Evolutionary conservation across 2,888 invertebrate genomes (phyloP), one percentile per base, ranked within the genome.

Genomic region (Acleris emargana): DNA sequence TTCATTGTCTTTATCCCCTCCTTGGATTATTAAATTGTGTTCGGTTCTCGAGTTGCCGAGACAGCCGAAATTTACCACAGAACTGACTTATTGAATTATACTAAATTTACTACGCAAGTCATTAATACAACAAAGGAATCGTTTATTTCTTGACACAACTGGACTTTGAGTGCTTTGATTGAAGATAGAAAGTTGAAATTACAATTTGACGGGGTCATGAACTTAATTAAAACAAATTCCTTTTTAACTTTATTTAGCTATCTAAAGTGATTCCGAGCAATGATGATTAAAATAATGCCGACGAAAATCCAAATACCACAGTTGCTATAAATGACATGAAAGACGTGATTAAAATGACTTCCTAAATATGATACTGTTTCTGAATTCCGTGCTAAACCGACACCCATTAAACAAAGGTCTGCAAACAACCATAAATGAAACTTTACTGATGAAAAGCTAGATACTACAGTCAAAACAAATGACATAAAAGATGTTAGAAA

Each of bases 1-100:
- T 72, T 73, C 75, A 81, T 83, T 84, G 84, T 86, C 83, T 83
- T 75, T 71, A 73, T 67, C 69, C 69, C 66, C 58, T 62, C 64
- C 71, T 69, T 70, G 69, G 73, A 71, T 71, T 77, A 73, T 75
- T 77, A 76, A 75, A 74, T 78, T 76, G 72, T 71, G 72, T 78
- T 75, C 70, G 42, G 64, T 62, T 68, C 59, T 64, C 59, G 58
- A 71, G 70, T 66, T 60, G 18, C 53, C 49, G n/a, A 13, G 42
- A 28, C 62, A 57, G 43, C 59, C 64, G 13, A 32, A 54, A 60
- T 55, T 47, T 43, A 54, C 25, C 42, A 18, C 25, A 22, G 70
- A 58, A 17, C 13, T 70, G 73, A 67, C 70, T 74, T 73, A 71
- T 69, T 76, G 74, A 76, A 69, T 76, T 75, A 72, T 69, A 72